Conservation (phyloP, 2,113 vertebrate genomes). For the Carettochelys insculpta region DNA sequence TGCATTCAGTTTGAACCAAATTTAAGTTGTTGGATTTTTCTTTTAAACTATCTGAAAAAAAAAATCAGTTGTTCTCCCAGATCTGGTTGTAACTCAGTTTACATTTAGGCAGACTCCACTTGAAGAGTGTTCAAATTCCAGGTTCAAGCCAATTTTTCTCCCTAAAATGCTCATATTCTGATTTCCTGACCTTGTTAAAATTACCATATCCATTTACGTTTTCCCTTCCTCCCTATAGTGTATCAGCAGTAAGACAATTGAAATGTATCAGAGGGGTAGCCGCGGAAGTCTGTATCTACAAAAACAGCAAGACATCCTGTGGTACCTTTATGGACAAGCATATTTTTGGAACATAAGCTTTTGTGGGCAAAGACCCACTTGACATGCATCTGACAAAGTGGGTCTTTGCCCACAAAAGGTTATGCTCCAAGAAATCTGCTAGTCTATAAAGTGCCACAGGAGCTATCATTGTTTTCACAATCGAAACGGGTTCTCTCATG, state of each 20-base stretch:
- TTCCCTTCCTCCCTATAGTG: not conserved
- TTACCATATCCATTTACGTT: not conserved
- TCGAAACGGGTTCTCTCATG: not conserved
- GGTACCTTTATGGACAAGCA: too few species aligned
- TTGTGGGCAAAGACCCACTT: too few species aligned
- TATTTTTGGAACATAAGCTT: too few species aligned
- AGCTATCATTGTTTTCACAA: too few species aligned
- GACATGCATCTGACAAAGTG: too few species aligned
- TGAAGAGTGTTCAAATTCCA: not conserved
- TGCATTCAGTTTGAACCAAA: not conserved
- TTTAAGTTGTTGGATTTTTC: not conserved
- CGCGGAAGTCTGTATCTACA: too few species aligned
- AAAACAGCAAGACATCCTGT: too few species aligned
- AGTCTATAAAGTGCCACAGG: too few species aligned
- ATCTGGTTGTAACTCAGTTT: not conserved
- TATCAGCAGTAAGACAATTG: constrained; percentile 19
- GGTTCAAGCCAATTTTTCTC: not conserved
- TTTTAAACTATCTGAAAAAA: not conserved
- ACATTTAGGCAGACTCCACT: rapidly evolving
- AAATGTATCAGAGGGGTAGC: too few species aligned
- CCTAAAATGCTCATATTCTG: not conserved
- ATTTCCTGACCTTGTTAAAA: constrained; percentile 12
- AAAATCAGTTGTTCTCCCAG: not conserved
- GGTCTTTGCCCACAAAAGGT: too few species aligned
- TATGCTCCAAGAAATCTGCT: too few species aligned